A percentile compares a stretch with the other conserved stretches of the same genome.
Evolutionary conservation across 2,113 vertebrate species (phyloP).

Genomic region (Microtus oregoni): DNA sequence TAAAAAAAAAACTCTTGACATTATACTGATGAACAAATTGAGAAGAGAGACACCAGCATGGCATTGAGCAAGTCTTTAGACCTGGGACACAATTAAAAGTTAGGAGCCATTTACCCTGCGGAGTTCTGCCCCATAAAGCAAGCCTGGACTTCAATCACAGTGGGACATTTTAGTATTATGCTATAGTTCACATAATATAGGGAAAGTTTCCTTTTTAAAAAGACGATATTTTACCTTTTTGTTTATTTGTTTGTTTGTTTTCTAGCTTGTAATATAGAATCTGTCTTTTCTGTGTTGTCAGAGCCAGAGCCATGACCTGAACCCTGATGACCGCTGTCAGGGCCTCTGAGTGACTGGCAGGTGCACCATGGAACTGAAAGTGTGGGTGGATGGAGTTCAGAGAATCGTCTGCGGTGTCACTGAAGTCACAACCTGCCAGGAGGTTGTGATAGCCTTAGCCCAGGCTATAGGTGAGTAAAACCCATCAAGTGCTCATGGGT

Average conservation of each 20-base stretch:
- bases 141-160: not conserved
- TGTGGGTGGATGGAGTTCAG: conserved; percentile 99
- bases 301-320: conserved; percentile 85
- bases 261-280: conserved; percentile 66
- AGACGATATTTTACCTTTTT: conserved; percentile 44
- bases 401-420: conserved; percentile 98
- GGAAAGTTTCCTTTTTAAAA: conserved; percentile 31
- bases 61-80: not conserved
- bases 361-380: conserved; percentile 97
- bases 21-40: not conserved
- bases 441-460: conserved; percentile 99
- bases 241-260: too few species aligned
- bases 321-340: conserved; percentile 70
- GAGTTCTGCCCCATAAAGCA: not conserved
- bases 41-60: not conserved
- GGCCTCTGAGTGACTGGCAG: conserved; percentile 80
- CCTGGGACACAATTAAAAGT: not conserved
- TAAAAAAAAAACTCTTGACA: not conserved
- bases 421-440: conserved; percentile 98
- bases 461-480: conserved; percentile 95
- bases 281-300: not conserved
- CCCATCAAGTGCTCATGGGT: not conserved
- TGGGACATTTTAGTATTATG: not conserved
- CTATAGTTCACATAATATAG: not conserved
- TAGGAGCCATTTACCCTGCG: not conserved